Evolutionary conservation across 2,113 vertebrate species (phyloP), one percentile per base, ranked within the genome.

Genomic region (Argyrosomus japonicus): DNA sequence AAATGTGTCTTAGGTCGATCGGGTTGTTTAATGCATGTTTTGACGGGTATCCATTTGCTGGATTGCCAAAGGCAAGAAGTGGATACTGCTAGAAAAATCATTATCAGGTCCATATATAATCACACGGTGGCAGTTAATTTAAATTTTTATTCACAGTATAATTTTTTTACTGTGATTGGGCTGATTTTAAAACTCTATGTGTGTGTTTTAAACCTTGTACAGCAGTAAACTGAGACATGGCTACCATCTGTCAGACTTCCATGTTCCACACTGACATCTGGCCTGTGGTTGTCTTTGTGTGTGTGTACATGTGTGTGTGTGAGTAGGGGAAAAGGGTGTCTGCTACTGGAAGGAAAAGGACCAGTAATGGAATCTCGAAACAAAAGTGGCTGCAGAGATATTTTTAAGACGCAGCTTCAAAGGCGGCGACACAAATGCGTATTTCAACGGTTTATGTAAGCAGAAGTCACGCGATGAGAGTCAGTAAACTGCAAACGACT

Each of bases 261-360:
- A 48, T 84, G 80, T 65, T 79, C 71, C 71, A 57, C 69, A 15
- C 43, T 61, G 25, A 81, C 79, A 68, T 88, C 87, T 91, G 86
- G 70, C 69, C 14, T n/a, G 79, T 78, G 73, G 60, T 47, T 73
- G 73, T 77, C 50, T 58, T 32, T 56, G 68, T 47, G 48, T 43
- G n/a, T 54, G 32, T 82, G 64, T 70, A 48, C 54, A 50, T 27
- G 21, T 64, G 61, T 13, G n/a, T 48, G 43, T 5, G 27, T 5
- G 12, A 4, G 53, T 15, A 14, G 21, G 14, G 48, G 54, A 70
- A 71, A 54, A 57, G 60, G 27, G 27, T 75, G 72, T 75, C 48
- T 56, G 67, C 53, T 62, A 12, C 56, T 72, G 68, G 56, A 68
- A 82, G 68, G 54, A 64, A 51, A 64, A 29, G 32, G 10, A 27